These are phyloP conservation scores for Erpornis zantholeuca DNA, from an alignment of 2,113 vertebrate genomes.

Conservation along the genomic window DNA sequence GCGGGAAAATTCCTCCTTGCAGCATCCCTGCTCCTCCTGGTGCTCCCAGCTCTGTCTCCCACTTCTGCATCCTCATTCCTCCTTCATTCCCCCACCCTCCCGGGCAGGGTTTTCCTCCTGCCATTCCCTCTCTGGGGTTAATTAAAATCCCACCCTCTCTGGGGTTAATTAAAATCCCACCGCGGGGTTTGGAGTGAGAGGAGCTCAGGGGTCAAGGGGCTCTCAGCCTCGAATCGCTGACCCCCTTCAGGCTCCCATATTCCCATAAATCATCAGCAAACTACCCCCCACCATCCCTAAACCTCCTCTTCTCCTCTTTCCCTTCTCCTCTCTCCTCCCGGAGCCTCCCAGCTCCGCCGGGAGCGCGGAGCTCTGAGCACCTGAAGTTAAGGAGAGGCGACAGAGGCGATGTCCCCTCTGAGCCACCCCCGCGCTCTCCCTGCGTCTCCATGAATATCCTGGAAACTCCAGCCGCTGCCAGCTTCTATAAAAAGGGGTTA, in stretches of 20 bases:
- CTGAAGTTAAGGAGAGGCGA: background rate
- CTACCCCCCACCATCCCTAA: background rate
- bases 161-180: background rate
- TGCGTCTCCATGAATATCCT: fast-evolving
- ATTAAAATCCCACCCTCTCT: background rate
- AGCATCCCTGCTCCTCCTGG: background rate
- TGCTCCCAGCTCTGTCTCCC: background rate
- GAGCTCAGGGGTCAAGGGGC: no score
- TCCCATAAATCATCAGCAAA: background rate
- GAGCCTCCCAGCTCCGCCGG: fast-evolving
- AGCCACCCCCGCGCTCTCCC: background rate
- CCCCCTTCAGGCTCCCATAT: fast-evolving
- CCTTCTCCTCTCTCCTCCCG: background rate
- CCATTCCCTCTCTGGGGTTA: background rate
- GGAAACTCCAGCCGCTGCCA: background rate
- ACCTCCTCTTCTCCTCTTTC: background rate
- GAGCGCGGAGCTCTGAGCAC: fast-evolving
- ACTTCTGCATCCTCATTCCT: background rate
- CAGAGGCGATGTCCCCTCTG: fast-evolving
- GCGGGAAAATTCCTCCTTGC: background rate
- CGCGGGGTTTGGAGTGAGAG: background rate
- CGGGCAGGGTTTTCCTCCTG: background rate
- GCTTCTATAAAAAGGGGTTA: background rate
- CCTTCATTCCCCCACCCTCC: background rate
- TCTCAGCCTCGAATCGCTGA: background rate